A percentile compares a stretch with the other conserved stretches of the same genome.
phyloP scores from a whole-genome alignment of 2,888 invertebrate genomes.

The Spodoptera exigua region DNA sequence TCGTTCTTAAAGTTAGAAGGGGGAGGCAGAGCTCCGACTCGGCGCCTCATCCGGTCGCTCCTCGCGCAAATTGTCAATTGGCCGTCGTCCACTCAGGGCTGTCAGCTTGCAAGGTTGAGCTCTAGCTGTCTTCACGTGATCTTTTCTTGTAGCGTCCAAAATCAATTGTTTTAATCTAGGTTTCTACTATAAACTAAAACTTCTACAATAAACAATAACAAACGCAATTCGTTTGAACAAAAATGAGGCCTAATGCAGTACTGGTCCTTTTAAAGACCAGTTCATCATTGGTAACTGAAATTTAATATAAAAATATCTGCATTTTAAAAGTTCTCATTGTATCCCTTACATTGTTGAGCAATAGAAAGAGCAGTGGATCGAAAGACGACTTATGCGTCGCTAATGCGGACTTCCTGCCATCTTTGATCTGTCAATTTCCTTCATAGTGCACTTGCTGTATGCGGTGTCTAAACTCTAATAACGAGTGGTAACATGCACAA shows the following conservation, averaged over 20 bases:
- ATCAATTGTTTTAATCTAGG: conserved; percentile 28
- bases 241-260: background rate
- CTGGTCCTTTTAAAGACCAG: too few species aligned
- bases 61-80: conserved; percentile 86
- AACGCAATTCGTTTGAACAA: background rate
- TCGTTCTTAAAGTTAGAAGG: conserved; percentile 80
- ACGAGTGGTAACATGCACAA: conserved; percentile 76
- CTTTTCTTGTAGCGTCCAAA: conserved; percentile 62
- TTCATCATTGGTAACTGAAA: too few species aligned
- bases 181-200: background rate
- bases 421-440: conserved; percentile 85
- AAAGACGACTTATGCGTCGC: conserved; percentile 74
- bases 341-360: conserved; percentile 37
- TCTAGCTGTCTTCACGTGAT: conserved; percentile 70
- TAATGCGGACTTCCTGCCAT: conserved; percentile 85
- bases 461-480: conserved; percentile 66
- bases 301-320: too few species aligned
- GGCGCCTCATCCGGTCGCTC: conserved; percentile 85
- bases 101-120: conserved; percentile 76
- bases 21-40: conserved; percentile 80
- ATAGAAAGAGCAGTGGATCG: conserved; percentile 70
- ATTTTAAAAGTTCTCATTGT: conserved; percentile 10
- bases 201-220: background rate
- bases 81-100: conserved; percentile 78
- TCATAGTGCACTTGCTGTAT: conserved; percentile 77